Evolutionary conservation across 2,888 invertebrate genomes (phyloP).

Genomic region (Andrena dorsata): DNA sequence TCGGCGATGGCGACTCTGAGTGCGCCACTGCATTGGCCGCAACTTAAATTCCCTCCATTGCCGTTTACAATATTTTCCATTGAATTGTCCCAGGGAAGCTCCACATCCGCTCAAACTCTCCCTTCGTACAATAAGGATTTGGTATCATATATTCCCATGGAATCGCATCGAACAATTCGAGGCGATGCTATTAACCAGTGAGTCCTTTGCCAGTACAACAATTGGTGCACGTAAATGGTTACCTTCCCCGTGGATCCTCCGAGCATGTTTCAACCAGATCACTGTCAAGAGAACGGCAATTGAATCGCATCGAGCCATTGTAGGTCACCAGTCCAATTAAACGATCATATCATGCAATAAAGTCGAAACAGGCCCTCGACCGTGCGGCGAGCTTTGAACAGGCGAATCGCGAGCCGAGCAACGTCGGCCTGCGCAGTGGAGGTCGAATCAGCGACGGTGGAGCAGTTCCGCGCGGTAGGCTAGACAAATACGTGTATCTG

Average conservation of each 20-base stretch:
- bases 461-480: conserved; percentile 22
- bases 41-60: no score
- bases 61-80: no score
- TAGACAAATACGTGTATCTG: conserved; percentile 57
- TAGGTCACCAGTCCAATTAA: conserved; percentile 32
- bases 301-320: neutral
- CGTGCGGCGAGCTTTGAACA: conserved; percentile 8
- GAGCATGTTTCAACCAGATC: conserved; percentile 5
- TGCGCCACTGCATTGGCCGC: no score
- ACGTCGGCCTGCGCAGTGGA: conserved; percentile 13
- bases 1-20: no score
- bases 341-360: conserved; percentile 4
- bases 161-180: no score
- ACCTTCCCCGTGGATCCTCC: neutral
- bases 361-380: conserved; percentile 33
- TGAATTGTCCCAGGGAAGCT: no score
- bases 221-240: neutral
- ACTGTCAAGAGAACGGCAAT: neutral
- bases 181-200: neutral
- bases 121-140: no score
- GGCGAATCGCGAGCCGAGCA: neutral
- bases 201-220: neutral
- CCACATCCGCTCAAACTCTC: no score
- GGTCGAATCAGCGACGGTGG: conserved; percentile 29
- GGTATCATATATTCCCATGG: no score